A percentile compares a stretch with the other conserved stretches of the same genome.
Evolutionary conservation across 2,113 vertebrate genomes (phyloP).

Genomic region (Psittacula cyanocephala): DNA sequence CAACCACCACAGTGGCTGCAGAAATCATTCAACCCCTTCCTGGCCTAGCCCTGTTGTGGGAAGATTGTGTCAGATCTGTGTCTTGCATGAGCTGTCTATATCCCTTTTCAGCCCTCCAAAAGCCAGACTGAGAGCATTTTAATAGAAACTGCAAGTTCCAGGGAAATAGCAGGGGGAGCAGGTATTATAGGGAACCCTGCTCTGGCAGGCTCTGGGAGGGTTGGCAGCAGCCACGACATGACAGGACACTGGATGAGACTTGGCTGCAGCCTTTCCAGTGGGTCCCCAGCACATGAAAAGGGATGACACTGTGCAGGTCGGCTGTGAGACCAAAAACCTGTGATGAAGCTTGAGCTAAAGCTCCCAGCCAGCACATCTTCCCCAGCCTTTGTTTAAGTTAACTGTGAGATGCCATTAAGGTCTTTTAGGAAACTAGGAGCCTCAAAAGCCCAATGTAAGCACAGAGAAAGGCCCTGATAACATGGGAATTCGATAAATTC

Average conservation of each 20-base stretch:
- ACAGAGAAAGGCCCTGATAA: background rate
- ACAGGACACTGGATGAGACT: background rate
- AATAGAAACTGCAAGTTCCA: background rate
- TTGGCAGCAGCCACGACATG: background rate
- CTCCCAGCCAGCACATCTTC: background rate
- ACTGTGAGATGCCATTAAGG: background rate
- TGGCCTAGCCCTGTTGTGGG: background rate
- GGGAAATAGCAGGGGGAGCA: background rate
- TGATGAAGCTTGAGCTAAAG: background rate
- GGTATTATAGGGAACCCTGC: background rate
- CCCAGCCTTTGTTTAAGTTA: background rate
- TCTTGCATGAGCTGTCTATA: background rate
- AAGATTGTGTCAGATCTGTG: background rate
- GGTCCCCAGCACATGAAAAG: background rate
- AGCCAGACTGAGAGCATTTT: background rate
- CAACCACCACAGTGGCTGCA: background rate
- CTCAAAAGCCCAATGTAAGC: background rate
- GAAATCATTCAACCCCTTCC: fast-evolving
- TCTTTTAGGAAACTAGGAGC: background rate
- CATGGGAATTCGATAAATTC: background rate
- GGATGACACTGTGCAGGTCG: background rate
- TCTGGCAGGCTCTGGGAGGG: background rate
- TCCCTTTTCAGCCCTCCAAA: background rate
- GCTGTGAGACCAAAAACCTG: background rate
- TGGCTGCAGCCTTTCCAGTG: background rate